These are phyloP conservation scores for Tethea ocularis DNA, from an alignment of 2,888 invertebrate species.

Conservation along the genomic window DNA sequence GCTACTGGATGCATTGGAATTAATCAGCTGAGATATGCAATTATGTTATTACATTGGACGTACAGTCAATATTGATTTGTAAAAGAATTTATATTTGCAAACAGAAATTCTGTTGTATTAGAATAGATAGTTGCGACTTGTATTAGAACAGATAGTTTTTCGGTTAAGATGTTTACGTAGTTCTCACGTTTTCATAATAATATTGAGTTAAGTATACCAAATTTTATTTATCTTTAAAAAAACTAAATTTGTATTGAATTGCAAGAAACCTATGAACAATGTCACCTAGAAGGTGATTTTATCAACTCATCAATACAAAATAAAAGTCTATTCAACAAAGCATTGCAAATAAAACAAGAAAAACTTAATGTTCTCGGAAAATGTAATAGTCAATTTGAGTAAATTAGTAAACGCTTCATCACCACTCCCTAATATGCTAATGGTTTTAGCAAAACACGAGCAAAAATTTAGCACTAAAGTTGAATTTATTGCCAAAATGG, in stretches of 20 bases:
- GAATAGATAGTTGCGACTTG: too few relatives aligned
- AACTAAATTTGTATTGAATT: too few relatives aligned
- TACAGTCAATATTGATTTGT: constrained; percentile 12
- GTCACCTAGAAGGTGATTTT: too few relatives aligned
- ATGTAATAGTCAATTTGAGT: not conserved
- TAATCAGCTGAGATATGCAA: not conserved
- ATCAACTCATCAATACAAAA: too few relatives aligned
- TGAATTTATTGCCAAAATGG: constrained; percentile 32
- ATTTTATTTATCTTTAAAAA: too few relatives aligned
- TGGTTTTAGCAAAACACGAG: not conserved
- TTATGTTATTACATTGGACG: not conserved
- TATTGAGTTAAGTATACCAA: too few relatives aligned
- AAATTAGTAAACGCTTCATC: not conserved
- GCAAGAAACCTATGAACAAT: too few relatives aligned
- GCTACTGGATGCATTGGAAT: constrained; percentile 27
- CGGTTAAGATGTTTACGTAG: too few relatives aligned
- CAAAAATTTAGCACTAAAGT: constrained; percentile 1
- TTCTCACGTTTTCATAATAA: too few relatives aligned
- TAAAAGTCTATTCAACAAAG: too few relatives aligned
- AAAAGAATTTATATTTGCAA: not conserved
- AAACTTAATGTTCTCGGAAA: not conserved
- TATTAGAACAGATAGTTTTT: too few relatives aligned
- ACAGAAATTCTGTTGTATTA: too few relatives aligned
- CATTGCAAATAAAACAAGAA: not conserved
- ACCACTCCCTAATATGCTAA: constrained; percentile 7